phyloP scores from a whole-genome alignment of 2,113 vertebrate genomes.

The Miniopterus natalensis region DNA sequence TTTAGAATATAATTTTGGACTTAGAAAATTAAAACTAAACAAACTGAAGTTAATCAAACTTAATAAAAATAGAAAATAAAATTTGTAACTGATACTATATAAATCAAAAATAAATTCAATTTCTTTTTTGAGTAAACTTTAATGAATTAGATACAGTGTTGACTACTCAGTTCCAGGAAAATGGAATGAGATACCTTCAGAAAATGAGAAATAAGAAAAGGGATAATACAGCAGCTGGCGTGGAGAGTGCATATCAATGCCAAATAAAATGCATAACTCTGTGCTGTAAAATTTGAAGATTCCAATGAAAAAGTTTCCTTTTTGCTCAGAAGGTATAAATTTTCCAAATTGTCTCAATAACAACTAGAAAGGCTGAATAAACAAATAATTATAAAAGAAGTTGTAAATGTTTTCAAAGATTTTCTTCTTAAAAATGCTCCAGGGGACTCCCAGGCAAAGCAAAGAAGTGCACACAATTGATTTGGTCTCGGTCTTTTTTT shows the following conservation, averaged over 20 bases:
- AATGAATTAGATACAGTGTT: neutral
- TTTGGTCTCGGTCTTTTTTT: neutral
- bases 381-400: slow-evolving; percentile 52
- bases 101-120: slow-evolving; percentile 34
- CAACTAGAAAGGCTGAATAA: slow-evolving; percentile 35
- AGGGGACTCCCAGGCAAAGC: neutral
- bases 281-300: slow-evolving; percentile 11
- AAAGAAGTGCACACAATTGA: neutral
- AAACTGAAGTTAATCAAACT: slow-evolving; percentile 6
- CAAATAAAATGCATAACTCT: slow-evolving; percentile 28
- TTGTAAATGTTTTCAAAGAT: slow-evolving; percentile 42
- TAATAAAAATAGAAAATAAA: neutral
- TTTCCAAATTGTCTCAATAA: neutral
- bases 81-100: neutral
- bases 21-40: slow-evolving; percentile 55
- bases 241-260: neutral
- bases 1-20: neutral
- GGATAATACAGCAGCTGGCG: neutral
- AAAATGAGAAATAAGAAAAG: neutral
- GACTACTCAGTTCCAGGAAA: neutral
- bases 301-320: neutral
- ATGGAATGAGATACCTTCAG: neutral
- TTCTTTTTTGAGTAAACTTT: neutral
- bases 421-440: slow-evolving; percentile 53
- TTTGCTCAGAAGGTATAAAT: slow-evolving; percentile 22